Base-by-base conservation (phyloP, 2,888 invertebrate genomes). In the Parnassius apollo region DNA sequence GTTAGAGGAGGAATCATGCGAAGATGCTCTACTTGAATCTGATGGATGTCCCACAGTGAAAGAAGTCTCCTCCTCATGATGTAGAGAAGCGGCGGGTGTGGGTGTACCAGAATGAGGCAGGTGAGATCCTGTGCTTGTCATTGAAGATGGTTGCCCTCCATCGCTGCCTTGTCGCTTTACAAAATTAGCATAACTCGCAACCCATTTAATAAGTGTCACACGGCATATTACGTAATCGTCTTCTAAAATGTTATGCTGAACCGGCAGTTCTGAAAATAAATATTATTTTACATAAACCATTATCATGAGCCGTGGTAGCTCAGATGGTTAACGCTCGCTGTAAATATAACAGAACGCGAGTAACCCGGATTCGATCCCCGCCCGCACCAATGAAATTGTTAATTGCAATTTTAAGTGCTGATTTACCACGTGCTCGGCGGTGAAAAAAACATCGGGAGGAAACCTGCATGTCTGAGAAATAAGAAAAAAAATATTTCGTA, bases 121-220 rank as follows among this genome's bases (percentile, higher is more conserved):
- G 68, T 91, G 90, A 0, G 91, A 91, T 0, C 89, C 87, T 0
- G 81, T 83, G 57, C 91, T 91, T 1, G 88, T 88, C 82, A 91
- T 88, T 0, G 92, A 92, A 0, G 92, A 89, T 0, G 91, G 90
- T 67, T 90, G 91, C 0, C 90, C 89, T 0, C 81, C 84, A 25
- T 92, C 92, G 59, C 88, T 91, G 64, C 92, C 91, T 66, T 93
- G 93, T 71, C 93, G 94, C 81, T 94, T 95, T 69, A 94, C 93
- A 70, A 96, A 95, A 78, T 97, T 96, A 1, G 96, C 96, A 74
- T 96, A 97, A 73, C 94, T 96, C 0, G 96, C 96, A 22, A 98
- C 93, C 98, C 98, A 98, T 83, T 97, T 96, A 68, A 98, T 96
- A 46, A 98, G 91, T 8, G 95, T 95, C 49, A 98, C 97, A 70